Evolutionary conservation across 2,113 vertebrate genomes (phyloP).

Genomic region (Rhabdomys dilectus): DNA sequence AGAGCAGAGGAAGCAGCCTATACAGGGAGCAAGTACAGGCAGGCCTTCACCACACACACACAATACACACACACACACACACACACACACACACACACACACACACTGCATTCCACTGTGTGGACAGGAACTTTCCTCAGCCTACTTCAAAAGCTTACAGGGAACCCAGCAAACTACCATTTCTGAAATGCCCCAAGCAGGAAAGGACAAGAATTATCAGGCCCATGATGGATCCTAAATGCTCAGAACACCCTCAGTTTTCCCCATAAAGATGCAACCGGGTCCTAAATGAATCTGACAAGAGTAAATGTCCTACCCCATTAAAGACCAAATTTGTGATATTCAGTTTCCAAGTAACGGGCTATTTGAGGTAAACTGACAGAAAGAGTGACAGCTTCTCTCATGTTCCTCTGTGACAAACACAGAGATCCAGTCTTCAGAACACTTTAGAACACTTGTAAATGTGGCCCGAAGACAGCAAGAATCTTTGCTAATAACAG

Average conservation of each 20-base stretch:
- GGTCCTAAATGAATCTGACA: conserved; percentile 63
- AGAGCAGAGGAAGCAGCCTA: too few relatives aligned
- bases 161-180: conserved; percentile 16
- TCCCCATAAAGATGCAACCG: conserved; percentile 43
- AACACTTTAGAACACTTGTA: not conserved
- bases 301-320: conserved; percentile 82
- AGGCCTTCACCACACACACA: not conserved
- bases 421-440: not conserved
- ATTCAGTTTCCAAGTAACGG: conserved; percentile 68
- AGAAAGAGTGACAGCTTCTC: conserved; percentile 7
- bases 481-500: not conserved
- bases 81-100: too few relatives aligned
- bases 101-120: not conserved
- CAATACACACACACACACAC: too few relatives aligned
- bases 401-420: conserved; percentile 1
- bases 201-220: conserved; percentile 1
- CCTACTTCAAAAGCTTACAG: not conserved
- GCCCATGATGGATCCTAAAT: conserved; percentile 66
- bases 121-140: not conserved
- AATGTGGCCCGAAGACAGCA: not conserved
- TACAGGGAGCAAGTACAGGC: too few relatives aligned
- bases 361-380: conserved; percentile 63
- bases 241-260: conserved; percentile 63
- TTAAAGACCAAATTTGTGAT: conserved; percentile 71
- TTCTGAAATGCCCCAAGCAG: not conserved